Evolutionary conservation across 2,888 invertebrate genomes (phyloP).

Genomic region (Colostygia pectinataria): DNA sequence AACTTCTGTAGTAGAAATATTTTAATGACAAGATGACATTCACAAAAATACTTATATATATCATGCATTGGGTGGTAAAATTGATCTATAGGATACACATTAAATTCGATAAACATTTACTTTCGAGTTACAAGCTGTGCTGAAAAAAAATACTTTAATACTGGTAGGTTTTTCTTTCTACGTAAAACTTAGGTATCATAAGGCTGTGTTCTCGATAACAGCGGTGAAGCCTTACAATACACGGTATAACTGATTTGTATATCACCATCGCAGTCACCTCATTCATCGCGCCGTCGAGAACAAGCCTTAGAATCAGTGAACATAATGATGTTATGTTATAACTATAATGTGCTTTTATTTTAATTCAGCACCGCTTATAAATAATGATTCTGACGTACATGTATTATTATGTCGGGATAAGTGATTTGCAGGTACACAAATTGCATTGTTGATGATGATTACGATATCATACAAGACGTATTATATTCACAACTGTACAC

Average conservation of each 20-base stretch:
- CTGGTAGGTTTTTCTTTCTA: not conserved
- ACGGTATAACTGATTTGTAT: no score
- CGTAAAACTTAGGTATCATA: no score
- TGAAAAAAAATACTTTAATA: slow-evolving; percentile 8
- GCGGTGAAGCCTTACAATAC: no score
- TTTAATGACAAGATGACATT: slow-evolving; percentile 69
- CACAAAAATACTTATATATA: slow-evolving; percentile 65
- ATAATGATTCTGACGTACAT: slow-evolving; percentile 18
- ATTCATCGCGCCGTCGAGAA: no score
- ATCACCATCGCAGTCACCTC: no score
- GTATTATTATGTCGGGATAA: slow-evolving; percentile 14
- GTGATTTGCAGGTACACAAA: slow-evolving; percentile 23
- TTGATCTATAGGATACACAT: slow-evolving; percentile 28
- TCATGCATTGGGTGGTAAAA: slow-evolving; percentile 38
- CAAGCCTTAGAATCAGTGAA: no score
- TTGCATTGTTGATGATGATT: slow-evolving; percentile 29
- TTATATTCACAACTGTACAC: slow-evolving; percentile 46
- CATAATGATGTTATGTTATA: no score
- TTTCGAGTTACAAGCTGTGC: slow-evolving; percentile 9
- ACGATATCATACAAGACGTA: slow-evolving; percentile 25
- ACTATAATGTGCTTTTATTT: slow-evolving; percentile 1
- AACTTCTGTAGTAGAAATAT: slow-evolving; percentile 59
- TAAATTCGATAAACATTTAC: slow-evolving; percentile 30
- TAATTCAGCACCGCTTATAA: slow-evolving; percentile 21
- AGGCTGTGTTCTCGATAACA: no score